Conservation (phyloP, 2,797 vertebrate species). For the Avahi laniger region DNA sequence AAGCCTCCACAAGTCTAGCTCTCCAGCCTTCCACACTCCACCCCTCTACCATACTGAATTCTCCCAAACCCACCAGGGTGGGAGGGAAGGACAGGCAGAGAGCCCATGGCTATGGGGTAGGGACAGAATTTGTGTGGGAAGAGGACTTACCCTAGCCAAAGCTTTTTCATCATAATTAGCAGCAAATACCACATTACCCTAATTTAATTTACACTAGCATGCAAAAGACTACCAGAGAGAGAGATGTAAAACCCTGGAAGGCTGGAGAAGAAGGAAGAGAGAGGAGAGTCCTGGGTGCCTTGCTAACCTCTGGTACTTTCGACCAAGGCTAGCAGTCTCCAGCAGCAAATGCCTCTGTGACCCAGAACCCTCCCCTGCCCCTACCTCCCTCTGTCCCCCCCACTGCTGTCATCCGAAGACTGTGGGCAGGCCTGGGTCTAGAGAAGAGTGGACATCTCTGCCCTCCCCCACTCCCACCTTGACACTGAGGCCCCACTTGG, state of each 20-base stretch:
- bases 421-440: neutral
- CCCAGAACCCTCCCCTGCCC: neutral
- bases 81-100: neutral
- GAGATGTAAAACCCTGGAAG: neutral
- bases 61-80: neutral
- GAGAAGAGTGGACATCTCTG: neutral
- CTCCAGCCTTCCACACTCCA: neutral
- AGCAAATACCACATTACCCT: neutral
- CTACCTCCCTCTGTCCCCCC: too few relatives aligned
- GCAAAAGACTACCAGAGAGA: neutral
- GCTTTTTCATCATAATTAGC: neutral
- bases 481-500: neutral
- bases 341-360: neutral
- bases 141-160: neutral
- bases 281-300: neutral
- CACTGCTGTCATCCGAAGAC: neutral
- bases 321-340: neutral
- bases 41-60: neutral
- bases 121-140: neutral
- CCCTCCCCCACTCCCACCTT: neutral
- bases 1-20: neutral
- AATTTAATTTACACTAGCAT: constrained; percentile 5
- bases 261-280: neutral
- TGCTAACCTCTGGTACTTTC: neutral
- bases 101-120: neutral